These are phyloP conservation scores for Geococcyx californianus DNA, from an alignment of 2,113 vertebrate species.

Conservation along the genomic window DNA sequence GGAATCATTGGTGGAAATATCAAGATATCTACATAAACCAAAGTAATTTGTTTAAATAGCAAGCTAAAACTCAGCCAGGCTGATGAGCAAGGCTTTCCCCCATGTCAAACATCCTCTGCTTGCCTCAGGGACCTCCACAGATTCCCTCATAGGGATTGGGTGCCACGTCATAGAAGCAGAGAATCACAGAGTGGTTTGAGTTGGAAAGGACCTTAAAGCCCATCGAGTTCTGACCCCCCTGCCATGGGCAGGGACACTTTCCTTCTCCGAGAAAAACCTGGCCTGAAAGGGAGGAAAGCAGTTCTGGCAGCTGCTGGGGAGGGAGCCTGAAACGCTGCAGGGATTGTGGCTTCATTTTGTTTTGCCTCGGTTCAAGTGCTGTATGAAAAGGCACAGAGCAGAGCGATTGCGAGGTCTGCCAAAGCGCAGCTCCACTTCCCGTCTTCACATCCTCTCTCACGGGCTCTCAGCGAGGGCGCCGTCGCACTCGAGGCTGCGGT, in stretches of 20 bases:
- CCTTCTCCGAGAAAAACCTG: background rate
- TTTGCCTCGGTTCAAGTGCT: background rate
- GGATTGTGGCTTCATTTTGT: background rate
- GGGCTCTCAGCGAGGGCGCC: background rate
- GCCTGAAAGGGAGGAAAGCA: background rate
- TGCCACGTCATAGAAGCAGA: background rate
- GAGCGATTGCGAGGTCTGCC: background rate
- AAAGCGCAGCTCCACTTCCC: background rate
- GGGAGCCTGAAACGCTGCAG: background rate
- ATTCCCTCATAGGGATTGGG: background rate
- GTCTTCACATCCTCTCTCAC: rapidly evolving
- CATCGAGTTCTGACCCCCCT: no score
- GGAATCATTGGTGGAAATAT: background rate
- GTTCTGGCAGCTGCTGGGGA: background rate
- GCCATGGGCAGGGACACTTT: no score
- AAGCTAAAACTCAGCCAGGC: background rate
- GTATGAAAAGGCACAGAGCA: background rate
- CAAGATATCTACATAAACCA: background rate
- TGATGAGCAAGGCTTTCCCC: background rate
- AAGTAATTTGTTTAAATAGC: background rate
- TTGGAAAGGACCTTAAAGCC: no score
- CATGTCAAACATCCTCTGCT: background rate
- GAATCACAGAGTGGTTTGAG: no score
- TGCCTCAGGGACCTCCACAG: background rate
- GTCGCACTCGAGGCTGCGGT: background rate